These are phyloP conservation scores for Labia minor DNA, from an alignment of 2,888 invertebrate species.

Conservation along the genomic window DNA sequence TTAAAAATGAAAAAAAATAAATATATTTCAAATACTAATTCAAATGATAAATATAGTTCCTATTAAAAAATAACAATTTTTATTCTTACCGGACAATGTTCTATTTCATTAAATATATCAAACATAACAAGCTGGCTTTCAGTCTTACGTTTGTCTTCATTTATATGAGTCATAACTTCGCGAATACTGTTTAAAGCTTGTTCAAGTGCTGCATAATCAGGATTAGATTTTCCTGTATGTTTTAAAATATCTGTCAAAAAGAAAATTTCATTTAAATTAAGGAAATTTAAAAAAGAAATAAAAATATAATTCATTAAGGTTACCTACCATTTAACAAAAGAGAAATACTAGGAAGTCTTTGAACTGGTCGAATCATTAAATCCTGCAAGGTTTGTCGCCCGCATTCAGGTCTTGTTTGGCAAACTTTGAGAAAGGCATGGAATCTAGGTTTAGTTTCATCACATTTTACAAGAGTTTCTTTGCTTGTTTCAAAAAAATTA, in stretches of 20 bases:
- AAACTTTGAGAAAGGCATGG: conserved; percentile 95
- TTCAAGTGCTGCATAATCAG: conserved; percentile 75
- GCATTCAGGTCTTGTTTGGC: conserved; percentile 88
- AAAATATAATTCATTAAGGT: too few species aligned
- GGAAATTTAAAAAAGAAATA: too few species aligned
- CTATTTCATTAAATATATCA: conserved; percentile 95
- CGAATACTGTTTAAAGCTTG: conserved; percentile 78
- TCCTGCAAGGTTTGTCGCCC: conserved; percentile 92
- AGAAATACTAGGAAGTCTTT: conserved; percentile 91
- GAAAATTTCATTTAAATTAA: not conserved
- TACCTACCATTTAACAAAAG: conserved; percentile 78
- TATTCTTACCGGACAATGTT: conserved; percentile 76
- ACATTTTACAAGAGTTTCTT: conserved; percentile 82
- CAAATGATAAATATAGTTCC: too few species aligned
- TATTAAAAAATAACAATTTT: too few species aligned
- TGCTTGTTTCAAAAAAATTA: conserved; percentile 95
- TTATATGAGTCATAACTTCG: conserved; percentile 91
- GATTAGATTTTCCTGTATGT: conserved; percentile 76
- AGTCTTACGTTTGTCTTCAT: conserved; percentile 93
- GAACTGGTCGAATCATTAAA: conserved; percentile 92
- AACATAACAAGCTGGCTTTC: conserved; percentile 94
- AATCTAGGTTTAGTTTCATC: conserved; percentile 86
- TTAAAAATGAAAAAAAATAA: conserved; percentile 27
- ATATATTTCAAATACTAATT: not conserved
- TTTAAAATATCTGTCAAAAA: conserved; percentile 71